Base-by-base conservation (phyloP, 2,113 vertebrate species). In the Gadus chalcogrammus region DNA sequence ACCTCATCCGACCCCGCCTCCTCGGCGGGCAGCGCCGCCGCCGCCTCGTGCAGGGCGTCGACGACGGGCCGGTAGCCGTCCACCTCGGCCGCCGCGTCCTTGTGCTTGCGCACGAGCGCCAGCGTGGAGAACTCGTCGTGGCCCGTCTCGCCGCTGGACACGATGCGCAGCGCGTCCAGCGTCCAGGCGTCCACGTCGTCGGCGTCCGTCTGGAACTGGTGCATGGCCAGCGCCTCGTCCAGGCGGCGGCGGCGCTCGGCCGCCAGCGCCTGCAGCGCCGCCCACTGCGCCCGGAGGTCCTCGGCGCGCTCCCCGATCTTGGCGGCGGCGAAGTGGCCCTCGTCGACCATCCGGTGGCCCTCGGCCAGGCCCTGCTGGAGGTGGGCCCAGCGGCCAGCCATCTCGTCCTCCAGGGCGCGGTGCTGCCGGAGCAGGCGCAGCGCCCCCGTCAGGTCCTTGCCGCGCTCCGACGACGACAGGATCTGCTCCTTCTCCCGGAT, bases 401-500 rank as follows among this genome's bases (percentile, higher is more conserved):
- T 96, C 87, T 99, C 97, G 0, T 99, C 96, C 83, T 99, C 96
- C 16, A 99, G 94, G 0, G 96, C 94, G 1, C 95, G 93, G 72
- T 98, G 97, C 75, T 98, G 94, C 79, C 94, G 95, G 68, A 98
- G 91, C 58, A 99, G 93, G 38, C 97, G 94, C 69, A 97, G 76
- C 0, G 95, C 94, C 0, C 95, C 96, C 1, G 96, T 99, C 68
- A 98, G 87, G 87, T 99, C 97, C 70, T 95, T 96, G 2, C 95
- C 94, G 0, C 93, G 94, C 80, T 98, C 97, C 1, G 95, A 89
- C 0, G 94, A 96, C 1, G 95, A 97, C 71, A 99, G 84, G 75
- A 99, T 97, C 88, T 97, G 96, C 82, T 99, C 96, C 83, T 98
- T 97, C 81, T 99, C 96, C 2, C 96, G 91, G 74, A 99, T 97